A percentile compares a stretch with the other conserved stretches of the same genome.
Conservation (phyloP, 2,888 invertebrate genomes). For the Hirtodrosophila trivittata region DNA sequence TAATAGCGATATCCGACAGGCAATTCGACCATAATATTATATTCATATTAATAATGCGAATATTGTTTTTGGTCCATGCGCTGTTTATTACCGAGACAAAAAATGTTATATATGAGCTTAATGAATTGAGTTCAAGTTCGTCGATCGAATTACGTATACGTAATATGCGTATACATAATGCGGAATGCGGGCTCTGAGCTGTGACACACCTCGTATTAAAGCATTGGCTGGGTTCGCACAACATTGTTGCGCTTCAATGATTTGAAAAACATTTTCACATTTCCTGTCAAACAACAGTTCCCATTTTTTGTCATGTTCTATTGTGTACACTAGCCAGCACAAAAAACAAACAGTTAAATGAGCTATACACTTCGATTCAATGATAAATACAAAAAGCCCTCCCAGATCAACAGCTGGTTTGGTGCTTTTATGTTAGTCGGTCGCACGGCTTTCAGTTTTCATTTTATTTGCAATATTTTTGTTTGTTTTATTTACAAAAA, state of each 20-base stretch:
- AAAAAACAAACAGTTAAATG: constrained; percentile 47
- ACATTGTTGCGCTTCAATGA: constrained; percentile 51
- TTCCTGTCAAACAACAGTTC: constrained; percentile 38
- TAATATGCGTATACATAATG: constrained; percentile 11
- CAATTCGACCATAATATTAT: too few species aligned
- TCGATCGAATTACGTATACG: constrained; percentile 35
- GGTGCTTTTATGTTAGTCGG: constrained; percentile 29
- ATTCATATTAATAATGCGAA: constrained; percentile 1
- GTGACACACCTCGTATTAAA: constrained; percentile 30
- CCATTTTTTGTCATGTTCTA: constrained; percentile 6
- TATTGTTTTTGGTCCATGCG: not conserved
- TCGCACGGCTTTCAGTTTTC: constrained; percentile 38
- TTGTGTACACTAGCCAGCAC: constrained; percentile 1
- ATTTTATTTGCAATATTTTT: constrained; percentile 40
- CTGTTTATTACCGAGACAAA: not conserved
- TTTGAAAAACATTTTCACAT: constrained; percentile 63
- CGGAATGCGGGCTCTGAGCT: not conserved
- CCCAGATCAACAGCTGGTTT: constrained; percentile 31
- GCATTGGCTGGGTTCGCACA: constrained; percentile 9
- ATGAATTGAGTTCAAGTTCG: not conserved
- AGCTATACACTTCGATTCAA: constrained; percentile 19
- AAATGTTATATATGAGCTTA: not conserved
- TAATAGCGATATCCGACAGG: too few species aligned
- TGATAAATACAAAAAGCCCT: constrained; percentile 8
- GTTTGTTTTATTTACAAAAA: constrained; percentile 40